Conservation (phyloP, 2,888 invertebrate genomes). For the Slavum lentiscoides region DNA sequence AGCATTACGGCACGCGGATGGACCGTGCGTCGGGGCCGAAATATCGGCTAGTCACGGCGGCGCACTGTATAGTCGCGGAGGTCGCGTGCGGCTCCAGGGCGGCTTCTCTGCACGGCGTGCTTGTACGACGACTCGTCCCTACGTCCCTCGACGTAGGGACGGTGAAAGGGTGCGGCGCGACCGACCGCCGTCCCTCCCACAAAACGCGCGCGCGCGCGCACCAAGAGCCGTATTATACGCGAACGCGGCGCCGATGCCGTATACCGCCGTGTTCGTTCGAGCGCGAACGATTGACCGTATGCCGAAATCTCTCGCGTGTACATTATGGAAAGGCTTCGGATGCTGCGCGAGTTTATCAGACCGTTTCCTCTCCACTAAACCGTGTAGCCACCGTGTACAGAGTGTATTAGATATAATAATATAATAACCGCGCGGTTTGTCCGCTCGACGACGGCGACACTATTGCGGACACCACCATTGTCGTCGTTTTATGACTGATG, state of each 20-base stretch:
- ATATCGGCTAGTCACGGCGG: too few relatives aligned
- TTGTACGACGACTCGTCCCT: too few relatives aligned
- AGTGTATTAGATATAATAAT: too few relatives aligned
- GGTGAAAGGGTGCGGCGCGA: not conserved
- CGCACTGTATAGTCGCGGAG: too few relatives aligned
- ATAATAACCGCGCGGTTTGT: not conserved
- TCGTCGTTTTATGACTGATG: conserved; percentile 36
- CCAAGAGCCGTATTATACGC: too few relatives aligned
- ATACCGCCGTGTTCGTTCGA: conserved; percentile 6
- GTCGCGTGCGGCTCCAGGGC: too few relatives aligned
- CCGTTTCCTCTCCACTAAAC: conserved; percentile 52
- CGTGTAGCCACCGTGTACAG: not conserved
- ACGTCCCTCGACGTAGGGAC: too few relatives aligned
- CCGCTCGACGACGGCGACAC: not conserved
- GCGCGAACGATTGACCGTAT: conserved; percentile 52
- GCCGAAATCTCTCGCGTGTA: not conserved
- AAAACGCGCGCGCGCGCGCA: too few relatives aligned
- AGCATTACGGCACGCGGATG: too few relatives aligned
- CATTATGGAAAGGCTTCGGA: conserved; percentile 10
- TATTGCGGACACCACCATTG: conserved; percentile 25
- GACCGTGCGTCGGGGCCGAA: too few relatives aligned
- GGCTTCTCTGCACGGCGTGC: too few relatives aligned
- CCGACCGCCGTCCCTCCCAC: conserved; percentile 17
- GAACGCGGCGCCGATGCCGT: not conserved
- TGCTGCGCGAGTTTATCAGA: conserved; percentile 31